Conservation (phyloP, 1,140 invertebrate genomes). For the Drusus annulatus region DNA sequence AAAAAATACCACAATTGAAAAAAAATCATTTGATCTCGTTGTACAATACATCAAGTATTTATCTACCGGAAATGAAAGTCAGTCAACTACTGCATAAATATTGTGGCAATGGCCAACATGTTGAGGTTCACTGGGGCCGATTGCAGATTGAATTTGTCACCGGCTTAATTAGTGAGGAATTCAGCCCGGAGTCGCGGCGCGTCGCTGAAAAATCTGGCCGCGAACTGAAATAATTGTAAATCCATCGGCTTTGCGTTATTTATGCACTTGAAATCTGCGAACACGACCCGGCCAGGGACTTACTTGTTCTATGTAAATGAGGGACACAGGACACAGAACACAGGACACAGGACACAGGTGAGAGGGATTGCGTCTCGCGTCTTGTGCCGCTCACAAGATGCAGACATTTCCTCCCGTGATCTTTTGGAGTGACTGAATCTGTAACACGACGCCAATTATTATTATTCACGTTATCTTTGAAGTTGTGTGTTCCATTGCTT, state of each 20-base stretch:
- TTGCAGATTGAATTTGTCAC: conserved; percentile 51
- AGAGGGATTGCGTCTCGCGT: neutral
- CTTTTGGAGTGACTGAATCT: too few species aligned
- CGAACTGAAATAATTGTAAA: neutral
- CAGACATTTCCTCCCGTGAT: too few species aligned
- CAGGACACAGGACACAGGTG: neutral
- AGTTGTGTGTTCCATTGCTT: too few species aligned
- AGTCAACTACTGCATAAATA: too few species aligned
- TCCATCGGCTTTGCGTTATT: conserved; percentile 40
- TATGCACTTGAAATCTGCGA: conserved; percentile 27
- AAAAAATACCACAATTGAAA: too few species aligned
- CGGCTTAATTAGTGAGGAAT: conserved; percentile 51
- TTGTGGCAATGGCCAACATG: too few species aligned
- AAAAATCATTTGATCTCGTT: too few species aligned
- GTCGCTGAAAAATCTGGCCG: conserved; percentile 8
- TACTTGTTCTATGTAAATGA: conserved; percentile 39
- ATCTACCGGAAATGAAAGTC: too few species aligned
- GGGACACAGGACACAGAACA: conserved; percentile 15
- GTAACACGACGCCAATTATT: too few species aligned
- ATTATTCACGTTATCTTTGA: too few species aligned
- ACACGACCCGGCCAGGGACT: conserved; percentile 21
- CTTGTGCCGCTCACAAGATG: too few species aligned
- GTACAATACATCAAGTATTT: too few species aligned
- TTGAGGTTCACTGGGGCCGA: neutral
- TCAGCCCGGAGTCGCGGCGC: conserved; percentile 2